Base-by-base conservation (phyloP, 35 echinoderm and acorn worm species). In the Chiridota heheva region DNA sequence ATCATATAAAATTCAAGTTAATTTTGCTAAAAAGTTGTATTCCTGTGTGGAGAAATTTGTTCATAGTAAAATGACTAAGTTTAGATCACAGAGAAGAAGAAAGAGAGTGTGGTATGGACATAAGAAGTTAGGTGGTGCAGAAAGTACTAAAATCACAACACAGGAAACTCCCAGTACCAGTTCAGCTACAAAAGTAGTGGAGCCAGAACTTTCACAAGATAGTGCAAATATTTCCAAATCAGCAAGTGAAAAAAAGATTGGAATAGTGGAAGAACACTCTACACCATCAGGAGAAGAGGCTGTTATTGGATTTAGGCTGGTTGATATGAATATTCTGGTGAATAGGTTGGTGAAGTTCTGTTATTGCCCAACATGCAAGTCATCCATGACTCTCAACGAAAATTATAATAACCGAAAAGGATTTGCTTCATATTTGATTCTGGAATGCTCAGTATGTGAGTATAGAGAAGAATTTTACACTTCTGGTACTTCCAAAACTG, bases 381-480 rank as follows among this genome's bases (percentile, higher is more conserved):
- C 20, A 26, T 44, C 36, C 25, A 25, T 15, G 42, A 5, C 7
- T 2, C 28, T 73, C 12, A 12, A 73, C 3, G 69, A 73, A 13
- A 73, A 4, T 4, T n/a, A 20, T 36, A 45, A 73, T 44, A 73
- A 73, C 40, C 22, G 31, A 26, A 44, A 44, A 45, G 69, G 69
- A 4, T 6, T 73, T 10, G 36, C 69, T 20, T 45, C 36, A 45
- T 15, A 3, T 24, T 18, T 48, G 55, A 35, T 26, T 48, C 0
- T 75, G 55, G 28, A 75, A 22, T 49, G 42, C 18, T 10, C 18
- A 18, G 30, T 25, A 44, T 73, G 69, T 73, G 40, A 73, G 42
- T 73, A 45, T 42, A 28, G 18, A 5, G 69, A 45, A 45, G 38
- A 42, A 45, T 73, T 73, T 24, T 73, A 44, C 41, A 73, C 69